Conservation (phyloP, 2,888 invertebrate genomes). For the Apamea crenata region DNA sequence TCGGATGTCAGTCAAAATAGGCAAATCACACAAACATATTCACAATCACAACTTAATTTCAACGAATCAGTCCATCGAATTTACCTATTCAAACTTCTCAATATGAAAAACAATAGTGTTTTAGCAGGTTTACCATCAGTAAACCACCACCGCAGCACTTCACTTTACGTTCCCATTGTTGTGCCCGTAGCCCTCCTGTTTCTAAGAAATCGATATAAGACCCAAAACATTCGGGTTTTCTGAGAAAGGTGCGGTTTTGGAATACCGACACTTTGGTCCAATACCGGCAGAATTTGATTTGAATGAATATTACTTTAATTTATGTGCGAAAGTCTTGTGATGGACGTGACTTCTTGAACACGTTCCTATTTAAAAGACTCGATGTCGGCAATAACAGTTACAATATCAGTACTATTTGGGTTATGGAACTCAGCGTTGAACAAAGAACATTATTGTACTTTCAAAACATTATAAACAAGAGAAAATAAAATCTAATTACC, state of each 20-base stretch:
- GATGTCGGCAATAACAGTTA: not conserved
- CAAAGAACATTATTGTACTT: not conserved
- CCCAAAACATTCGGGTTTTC: constrained; percentile 62
- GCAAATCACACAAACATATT: not conserved
- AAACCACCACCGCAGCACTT: constrained; percentile 27
- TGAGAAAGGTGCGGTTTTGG: constrained; percentile 56
- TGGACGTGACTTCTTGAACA: constrained; percentile 20
- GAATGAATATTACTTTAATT: constrained; percentile 46
- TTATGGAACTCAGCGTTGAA: not conserved
- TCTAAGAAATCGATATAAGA: constrained; percentile 62
- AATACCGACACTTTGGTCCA: constrained; percentile 48
- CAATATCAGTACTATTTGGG: not conserved
- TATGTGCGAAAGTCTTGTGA: constrained; percentile 25
- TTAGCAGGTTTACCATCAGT: constrained; percentile 15
- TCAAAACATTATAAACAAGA: not conserved
- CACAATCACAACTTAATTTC: not conserved
- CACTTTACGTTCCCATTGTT: constrained; percentile 65
- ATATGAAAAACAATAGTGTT: constrained; percentile 24
- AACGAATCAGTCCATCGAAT: not conserved
- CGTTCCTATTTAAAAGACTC: constrained; percentile 3
- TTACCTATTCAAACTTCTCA: constrained; percentile 6
- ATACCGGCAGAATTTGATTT: constrained; percentile 48
- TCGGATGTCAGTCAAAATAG: not conserved
- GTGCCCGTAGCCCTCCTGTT: constrained; percentile 49
- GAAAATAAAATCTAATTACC: constrained; percentile 15